These are phyloP conservation scores for Microchirus variegatus DNA, from an alignment of 2,797 vertebrate genomes.

Conservation along the genomic window DNA sequence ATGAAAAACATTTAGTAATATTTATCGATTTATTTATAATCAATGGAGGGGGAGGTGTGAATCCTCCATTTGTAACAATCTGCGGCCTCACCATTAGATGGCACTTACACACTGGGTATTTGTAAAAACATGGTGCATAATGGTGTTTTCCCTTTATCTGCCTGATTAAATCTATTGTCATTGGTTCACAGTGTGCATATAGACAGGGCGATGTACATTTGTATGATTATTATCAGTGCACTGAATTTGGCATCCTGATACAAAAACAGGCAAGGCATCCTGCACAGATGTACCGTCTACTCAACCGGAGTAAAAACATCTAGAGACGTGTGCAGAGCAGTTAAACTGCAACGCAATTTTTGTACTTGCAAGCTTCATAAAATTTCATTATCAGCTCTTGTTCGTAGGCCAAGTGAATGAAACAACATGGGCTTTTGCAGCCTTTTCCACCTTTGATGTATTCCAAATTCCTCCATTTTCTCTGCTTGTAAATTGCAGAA, in stretches of 20 bases:
- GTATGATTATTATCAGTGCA: neutral
- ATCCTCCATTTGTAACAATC: no score
- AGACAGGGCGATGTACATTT: constrained; percentile 1
- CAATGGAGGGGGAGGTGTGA: no score
- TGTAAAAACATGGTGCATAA: no score
- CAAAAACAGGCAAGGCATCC: constrained; percentile 5
- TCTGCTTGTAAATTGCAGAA: neutral
- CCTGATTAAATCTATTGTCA: constrained; percentile 11
- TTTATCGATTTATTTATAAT: no score
- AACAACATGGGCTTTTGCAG: constrained; percentile 1
- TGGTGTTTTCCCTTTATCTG: constrained; percentile 6
- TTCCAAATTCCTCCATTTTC: neutral
- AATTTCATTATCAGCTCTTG: constrained; percentile 13
- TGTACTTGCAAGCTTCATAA: neutral
- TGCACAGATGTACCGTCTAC: constrained; percentile 8
- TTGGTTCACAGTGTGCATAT: neutral
- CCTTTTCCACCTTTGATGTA: neutral
- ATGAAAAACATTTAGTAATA: no score
- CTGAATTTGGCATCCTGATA: neutral
- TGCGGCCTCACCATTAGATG: no score
- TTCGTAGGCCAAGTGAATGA: constrained; percentile 1
- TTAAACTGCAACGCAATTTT: neutral
- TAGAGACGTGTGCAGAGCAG: constrained; percentile 1
- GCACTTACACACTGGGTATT: no score
- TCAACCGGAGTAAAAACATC: constrained; percentile 27